These are phyloP conservation scores for Parnassius mnemosyne DNA, from an alignment of 2,888 invertebrate species.

Conservation along the genomic window DNA sequence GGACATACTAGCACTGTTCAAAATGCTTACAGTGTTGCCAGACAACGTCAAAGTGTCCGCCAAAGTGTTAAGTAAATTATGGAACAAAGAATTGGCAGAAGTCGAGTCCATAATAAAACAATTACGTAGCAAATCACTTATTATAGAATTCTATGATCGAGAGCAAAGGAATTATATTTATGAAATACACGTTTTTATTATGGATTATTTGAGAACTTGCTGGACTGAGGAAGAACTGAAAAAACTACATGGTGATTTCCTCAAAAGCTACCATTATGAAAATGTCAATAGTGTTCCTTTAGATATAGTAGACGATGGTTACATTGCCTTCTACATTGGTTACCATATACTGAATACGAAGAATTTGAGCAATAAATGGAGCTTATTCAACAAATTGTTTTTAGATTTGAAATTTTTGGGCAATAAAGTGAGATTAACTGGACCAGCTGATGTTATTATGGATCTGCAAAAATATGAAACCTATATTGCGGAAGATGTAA, in stretches of 20 bases:
- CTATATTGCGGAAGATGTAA: constrained; percentile 78
- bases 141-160: constrained; percentile 82
- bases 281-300: constrained; percentile 73
- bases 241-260: constrained; percentile 79
- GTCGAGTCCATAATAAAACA: constrained; percentile 83
- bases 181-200: constrained; percentile 85
- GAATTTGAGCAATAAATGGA: constrained; percentile 60
- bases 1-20: constrained; percentile 74
- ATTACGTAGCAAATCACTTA: constrained; percentile 84
- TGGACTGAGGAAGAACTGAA: constrained; percentile 60
- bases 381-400: constrained; percentile 81
- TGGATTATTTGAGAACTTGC: constrained; percentile 81
- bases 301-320: constrained; percentile 85
- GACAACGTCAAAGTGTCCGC: constrained; percentile 85
- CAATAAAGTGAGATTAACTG: constrained; percentile 84
- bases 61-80: constrained; percentile 71
- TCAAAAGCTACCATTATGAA: constrained; percentile 79
- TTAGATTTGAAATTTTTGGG: constrained; percentile 85
- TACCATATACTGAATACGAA: constrained; percentile 83
- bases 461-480: constrained; percentile 84
- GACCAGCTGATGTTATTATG: constrained; percentile 84
- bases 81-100: constrained; percentile 59
- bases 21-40: constrained; percentile 83
- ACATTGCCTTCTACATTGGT: constrained; percentile 86
- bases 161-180: constrained; percentile 83